Evolutionary conservation across 2,797 vertebrate genomes (phyloP), one percentile per base, ranked within the genome.

Genomic region (Halcyon smyrnensis): DNA sequence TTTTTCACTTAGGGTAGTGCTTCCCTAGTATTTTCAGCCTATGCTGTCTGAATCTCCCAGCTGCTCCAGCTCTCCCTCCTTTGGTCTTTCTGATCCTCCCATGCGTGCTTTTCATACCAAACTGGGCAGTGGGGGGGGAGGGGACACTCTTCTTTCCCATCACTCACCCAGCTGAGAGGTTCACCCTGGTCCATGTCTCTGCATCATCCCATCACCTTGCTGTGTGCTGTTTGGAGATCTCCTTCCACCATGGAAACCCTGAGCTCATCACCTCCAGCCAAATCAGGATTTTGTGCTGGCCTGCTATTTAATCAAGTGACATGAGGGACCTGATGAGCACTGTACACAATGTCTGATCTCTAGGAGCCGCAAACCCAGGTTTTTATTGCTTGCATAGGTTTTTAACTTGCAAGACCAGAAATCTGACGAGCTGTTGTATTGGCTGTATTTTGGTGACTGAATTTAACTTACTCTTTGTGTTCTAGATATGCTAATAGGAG

Each of bases 391-490:
- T 67, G 32, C 36, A 39, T 28, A 62, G 60, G 12, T 39, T 62
- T 17, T 87, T 19, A 43, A 63, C 60, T 59, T 68, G 30, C 48
- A 85, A 67, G 48, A 63, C 23, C 30, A 86, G 69, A 76, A 82
- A 28, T 68, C 25, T 45, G 37, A 87, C 81, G 64, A 84, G 20
- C 46, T 53, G 25, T 39, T 86, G 27, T 1, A 2, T 84, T 87
- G 79, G 18, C 57, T 68, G 5, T 70, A 18, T 86, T 84, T 84
- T 68, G 39, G 8, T 32, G 32, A 64, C 79, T 67, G 64, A n/a
- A 64, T 96, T 90, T 92, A 90, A 79, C 57, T 86, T 79, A 39
- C 37, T 91, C 50, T 37, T 48, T 82, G 24, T 79, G 15, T 89
- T 95, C 92, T 73, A 53, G 79, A 36, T 82, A 63, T 13, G 28